phyloP scores from a whole-genome alignment of 2,888 invertebrate genomes.

The Clitarchus hookeri region DNA sequence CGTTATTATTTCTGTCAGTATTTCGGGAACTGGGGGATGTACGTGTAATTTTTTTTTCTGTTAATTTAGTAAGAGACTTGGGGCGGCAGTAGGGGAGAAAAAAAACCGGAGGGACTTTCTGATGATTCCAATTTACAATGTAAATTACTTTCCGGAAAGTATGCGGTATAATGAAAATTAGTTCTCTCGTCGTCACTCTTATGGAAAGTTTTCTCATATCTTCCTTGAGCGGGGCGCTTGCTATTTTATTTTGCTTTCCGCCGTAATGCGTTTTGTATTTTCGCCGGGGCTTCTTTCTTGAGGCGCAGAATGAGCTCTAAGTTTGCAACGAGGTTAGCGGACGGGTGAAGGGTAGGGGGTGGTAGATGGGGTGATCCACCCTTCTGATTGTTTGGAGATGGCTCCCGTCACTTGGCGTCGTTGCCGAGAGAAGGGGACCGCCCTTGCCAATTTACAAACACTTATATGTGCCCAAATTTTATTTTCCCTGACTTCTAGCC shows the following conservation, averaged over 20 bases:
- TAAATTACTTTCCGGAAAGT: slow-evolving; percentile 25
- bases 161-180: slow-evolving; percentile 23
- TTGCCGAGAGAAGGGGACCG: not conserved
- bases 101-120: slow-evolving; percentile 6
- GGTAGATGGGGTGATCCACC: not conserved
- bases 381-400: not conserved
- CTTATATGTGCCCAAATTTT: not conserved
- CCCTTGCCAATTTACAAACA: not conserved
- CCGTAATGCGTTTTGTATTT: slow-evolving; percentile 14
- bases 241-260: not conserved
- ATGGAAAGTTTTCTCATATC: slow-evolving; percentile 14
- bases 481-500: no score
- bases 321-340: slow-evolving; percentile 10
- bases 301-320: not conserved
- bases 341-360: not conserved
- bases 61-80: slow-evolving; percentile 14
- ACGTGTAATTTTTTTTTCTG: slow-evolving; percentile 3
- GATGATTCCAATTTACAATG: slow-evolving; percentile 23
- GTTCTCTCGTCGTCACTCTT: slow-evolving; percentile 19
- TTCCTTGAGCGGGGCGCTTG: not conserved
- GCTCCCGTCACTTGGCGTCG: not conserved
- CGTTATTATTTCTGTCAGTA: slow-evolving; percentile 24
- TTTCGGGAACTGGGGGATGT: not conserved
- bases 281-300: not conserved
- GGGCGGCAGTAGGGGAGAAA: not conserved